A percentile compares a stretch with the other conserved stretches of the same genome.
Evolutionary conservation across 64 coral and sea anemone genomes (phyloP).

Genomic region (Montipora cactus): DNA sequence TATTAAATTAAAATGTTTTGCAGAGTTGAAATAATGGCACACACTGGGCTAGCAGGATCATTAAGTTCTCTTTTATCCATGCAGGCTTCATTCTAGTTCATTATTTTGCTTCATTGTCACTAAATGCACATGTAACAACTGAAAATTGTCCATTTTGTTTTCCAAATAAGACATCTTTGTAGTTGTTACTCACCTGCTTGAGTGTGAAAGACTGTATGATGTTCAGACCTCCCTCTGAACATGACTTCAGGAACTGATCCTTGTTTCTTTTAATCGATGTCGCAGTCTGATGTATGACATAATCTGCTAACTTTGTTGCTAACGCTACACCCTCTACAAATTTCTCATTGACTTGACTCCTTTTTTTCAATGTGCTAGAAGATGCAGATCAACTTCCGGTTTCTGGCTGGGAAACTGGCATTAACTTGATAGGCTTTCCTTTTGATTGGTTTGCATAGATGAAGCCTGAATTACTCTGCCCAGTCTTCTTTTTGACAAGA

Average conservation of each 20-base stretch:
- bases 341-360: constrained; percentile 55
- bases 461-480: constrained; percentile 21
- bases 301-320: background rate
- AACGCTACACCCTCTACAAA: constrained; percentile 9
- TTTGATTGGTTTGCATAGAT: constrained; percentile 34
- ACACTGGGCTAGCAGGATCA: background rate
- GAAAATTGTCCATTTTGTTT: background rate
- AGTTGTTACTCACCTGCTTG: constrained; percentile 54
- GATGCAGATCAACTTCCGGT: constrained; percentile 3
- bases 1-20: background rate
- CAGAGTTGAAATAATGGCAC: background rate
- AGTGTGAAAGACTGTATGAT: constrained; percentile 51
- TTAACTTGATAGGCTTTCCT: constrained; percentile 42
- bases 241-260: constrained; percentile 51
- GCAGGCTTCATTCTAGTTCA: background rate
- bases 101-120: background rate
- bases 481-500: background rate
- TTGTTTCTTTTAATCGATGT: constrained; percentile 39
- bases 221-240: constrained; percentile 44
- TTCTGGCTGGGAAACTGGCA: constrained; percentile 28
- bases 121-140: background rate
- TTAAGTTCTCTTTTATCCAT: background rate
- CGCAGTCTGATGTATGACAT: constrained; percentile 26
- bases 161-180: background rate
- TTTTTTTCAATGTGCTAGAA: constrained; percentile 23